Evolutionary conservation across 2,113 vertebrate genomes (phyloP).

Genomic region (Chamaetylas fuelleborni): DNA sequence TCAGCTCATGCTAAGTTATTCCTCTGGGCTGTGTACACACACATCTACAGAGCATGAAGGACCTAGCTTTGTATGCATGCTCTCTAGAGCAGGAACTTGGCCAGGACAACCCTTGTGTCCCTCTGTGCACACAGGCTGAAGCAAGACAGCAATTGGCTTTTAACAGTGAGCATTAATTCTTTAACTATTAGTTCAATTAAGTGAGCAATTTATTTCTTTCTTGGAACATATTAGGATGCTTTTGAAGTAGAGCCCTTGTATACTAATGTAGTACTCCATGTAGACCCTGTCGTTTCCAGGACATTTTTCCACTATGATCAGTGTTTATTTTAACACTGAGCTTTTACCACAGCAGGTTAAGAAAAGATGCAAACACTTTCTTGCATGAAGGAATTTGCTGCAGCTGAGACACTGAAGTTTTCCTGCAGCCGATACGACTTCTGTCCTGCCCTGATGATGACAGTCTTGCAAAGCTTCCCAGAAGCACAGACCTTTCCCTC

Average conservation of each 20-base stretch:
- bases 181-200: background rate
- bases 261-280: accelerated
- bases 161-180: background rate
- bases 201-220: background rate
- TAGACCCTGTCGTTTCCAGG: background rate
- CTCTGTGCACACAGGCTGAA: background rate
- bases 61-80: background rate
- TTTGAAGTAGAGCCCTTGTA: background rate
- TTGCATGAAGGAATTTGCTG: background rate
- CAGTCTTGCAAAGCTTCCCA: background rate
- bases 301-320: background rate
- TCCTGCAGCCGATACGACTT: background rate
- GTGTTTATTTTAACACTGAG: background rate
- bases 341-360: background rate
- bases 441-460: background rate
- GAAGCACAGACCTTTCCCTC: background rate
- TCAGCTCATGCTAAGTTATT: background rate
- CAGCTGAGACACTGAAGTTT: background rate
- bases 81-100: background rate
- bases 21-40: background rate
- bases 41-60: background rate
- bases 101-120: background rate
- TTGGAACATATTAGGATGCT: background rate
- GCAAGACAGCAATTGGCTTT: background rate
- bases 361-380: background rate